Evolutionary conservation across 1,140 invertebrate genomes (phyloP).

Genomic region (Caenorhabditis latens): DNA sequence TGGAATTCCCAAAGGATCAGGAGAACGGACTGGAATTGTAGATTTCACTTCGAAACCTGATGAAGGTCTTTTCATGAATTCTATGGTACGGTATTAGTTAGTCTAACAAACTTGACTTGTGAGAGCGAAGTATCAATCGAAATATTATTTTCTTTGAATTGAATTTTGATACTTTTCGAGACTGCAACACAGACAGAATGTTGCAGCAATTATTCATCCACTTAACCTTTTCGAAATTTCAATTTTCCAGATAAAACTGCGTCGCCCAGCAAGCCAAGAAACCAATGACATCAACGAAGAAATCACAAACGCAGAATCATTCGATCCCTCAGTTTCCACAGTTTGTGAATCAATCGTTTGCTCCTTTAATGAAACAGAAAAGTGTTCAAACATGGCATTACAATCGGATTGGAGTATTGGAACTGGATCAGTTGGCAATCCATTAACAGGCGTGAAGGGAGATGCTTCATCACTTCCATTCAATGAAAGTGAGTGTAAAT

Average conservation of each 20-base stretch:
- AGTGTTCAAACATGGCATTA: constrained; percentile 56
- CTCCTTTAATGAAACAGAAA: constrained; percentile 61
- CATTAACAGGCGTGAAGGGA: constrained; percentile 70
- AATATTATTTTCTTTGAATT: too few relatives aligned
- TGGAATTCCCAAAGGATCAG: constrained; percentile 16
- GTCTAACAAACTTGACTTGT: too few relatives aligned
- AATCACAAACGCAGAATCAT: too few relatives aligned
- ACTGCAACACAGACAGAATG: too few relatives aligned
- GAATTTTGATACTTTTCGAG: not conserved
- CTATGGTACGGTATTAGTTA: not conserved
- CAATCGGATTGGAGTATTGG: constrained; percentile 68
- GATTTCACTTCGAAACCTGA: not conserved
- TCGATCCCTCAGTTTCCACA: constrained; percentile 20
- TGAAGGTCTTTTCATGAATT: not conserved
- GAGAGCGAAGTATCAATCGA: too few relatives aligned
- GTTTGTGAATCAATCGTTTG: constrained; percentile 61
- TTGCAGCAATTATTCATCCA: too few relatives aligned
- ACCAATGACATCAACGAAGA: not conserved
- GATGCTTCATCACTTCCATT: constrained; percentile 70
- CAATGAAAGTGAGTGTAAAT: constrained; percentile 58
- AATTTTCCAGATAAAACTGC: constrained; percentile 16
- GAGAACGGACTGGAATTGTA: constrained; percentile 36
- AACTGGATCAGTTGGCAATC: constrained; percentile 67
- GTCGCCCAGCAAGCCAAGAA: not conserved
- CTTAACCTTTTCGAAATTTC: too few relatives aligned